Evolutionary conservation across 2,113 vertebrate genomes (phyloP), one percentile per base, ranked within the genome.

Genomic region (Potamarius usumacintae): DNA sequence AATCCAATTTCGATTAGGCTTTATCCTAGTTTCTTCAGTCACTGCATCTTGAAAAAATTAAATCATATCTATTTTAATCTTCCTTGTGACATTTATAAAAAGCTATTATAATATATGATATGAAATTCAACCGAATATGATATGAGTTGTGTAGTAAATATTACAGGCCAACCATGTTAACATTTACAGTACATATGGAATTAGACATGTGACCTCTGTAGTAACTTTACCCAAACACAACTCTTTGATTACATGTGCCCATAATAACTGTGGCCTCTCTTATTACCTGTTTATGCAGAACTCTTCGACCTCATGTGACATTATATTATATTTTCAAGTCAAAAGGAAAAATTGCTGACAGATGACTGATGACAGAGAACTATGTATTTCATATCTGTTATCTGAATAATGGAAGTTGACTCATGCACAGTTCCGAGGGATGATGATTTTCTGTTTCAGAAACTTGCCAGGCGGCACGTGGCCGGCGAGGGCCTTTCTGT

Each of bases 1-100:
- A 77, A 87, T 89, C 89, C 86, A 80, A 87, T 89, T 89, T 76
- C 12, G 88, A 90, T 86, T 87, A 69, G 42, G 27, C 63, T 69
- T 62, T 84, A 65, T 89, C 69, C 20, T 84, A 77, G 69, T 53
- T 86, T 89, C 60, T 87, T 79, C 50, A 62, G 77, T 80, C n/a
- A 80, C 50, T 55, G 50, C 25, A 55, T n/a, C 22, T 74, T 74
- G 34, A 42, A 42, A 42, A 42, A 10, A 34, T 72, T 17, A 72
- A 42, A 0, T 55, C 10, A 79, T 30, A 53, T 79, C 22, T 11
- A 55, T 74, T 50, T 60, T 42, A 15, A 53, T 52, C 62, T 79
- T 79, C 20, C 58, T 48, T 34, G 58, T 80, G 53, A 58, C 58
- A 27, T n/a, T 80, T 57, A 80, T 58, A 7, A 80, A 58, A 30